phyloP scores from a whole-genome alignment of 1,140 invertebrate genomes.

The Potamilus streckersoni region DNA sequence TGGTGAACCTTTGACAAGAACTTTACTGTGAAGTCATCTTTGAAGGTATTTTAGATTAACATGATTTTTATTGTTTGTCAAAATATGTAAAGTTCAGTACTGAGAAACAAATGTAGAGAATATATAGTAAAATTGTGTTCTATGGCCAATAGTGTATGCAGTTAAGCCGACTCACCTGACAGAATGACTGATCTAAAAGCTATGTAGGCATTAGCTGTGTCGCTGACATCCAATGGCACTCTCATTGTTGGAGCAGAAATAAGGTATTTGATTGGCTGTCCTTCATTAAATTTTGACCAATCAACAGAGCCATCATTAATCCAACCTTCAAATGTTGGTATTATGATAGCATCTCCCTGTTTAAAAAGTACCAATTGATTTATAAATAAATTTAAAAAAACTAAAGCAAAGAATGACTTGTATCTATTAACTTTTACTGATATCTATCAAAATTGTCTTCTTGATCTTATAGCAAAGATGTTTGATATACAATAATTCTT shows the following conservation, averaged over 20 bases:
- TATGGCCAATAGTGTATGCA: too few species aligned
- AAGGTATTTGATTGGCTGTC: conserved; percentile 53
- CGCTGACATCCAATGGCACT: conserved; percentile 43
- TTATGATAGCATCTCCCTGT: conserved; percentile 54
- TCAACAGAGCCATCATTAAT: conserved; percentile 28
- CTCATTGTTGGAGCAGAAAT: conserved; percentile 59
- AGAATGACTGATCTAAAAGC: conserved; percentile 58
- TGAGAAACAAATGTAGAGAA: too few species aligned
- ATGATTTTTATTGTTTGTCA: too few species aligned
- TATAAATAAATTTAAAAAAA: background rate
- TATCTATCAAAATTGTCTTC: too few species aligned
- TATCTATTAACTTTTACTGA: background rate
- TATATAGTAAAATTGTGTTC: too few species aligned
- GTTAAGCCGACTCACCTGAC: conserved; percentile 37
- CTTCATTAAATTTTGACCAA: conserved; percentile 41
- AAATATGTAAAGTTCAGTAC: too few species aligned
- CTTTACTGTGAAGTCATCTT: too few species aligned
- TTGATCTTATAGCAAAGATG: too few species aligned
- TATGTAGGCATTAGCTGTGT: conserved; percentile 52
- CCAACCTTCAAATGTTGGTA: conserved; percentile 37
- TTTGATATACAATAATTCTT: too few species aligned
- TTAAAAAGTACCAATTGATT: conserved; percentile 2
- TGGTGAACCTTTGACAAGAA: too few species aligned
- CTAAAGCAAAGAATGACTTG: background rate
- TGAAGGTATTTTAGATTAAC: too few species aligned